These are phyloP conservation scores for Pseudomyrmex dendroicus DNA, from an alignment of 1,140 invertebrate species.

Conservation along the genomic window DNA sequence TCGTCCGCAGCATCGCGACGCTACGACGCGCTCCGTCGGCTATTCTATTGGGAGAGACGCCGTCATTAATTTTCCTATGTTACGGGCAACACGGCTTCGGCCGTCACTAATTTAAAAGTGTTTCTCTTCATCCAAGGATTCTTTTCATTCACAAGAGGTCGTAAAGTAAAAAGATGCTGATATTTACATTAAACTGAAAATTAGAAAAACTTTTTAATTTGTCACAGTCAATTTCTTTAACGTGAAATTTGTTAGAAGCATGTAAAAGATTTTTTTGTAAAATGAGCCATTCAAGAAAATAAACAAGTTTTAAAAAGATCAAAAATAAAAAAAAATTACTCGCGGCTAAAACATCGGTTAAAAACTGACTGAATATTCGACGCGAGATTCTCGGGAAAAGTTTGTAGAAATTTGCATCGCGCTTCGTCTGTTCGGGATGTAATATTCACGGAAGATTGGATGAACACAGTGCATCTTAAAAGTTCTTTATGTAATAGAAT, in stretches of 20 bases:
- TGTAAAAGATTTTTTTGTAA: not conserved
- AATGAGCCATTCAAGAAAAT: too few relatives aligned
- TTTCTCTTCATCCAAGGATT: not conserved
- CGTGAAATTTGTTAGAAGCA: not conserved
- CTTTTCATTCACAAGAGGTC: too few relatives aligned
- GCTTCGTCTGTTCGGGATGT: not conserved
- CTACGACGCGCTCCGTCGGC: slow-evolving; percentile 47
- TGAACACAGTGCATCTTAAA: slow-evolving; percentile 6
- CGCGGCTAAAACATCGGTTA: not conserved
- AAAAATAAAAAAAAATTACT: too few relatives aligned
- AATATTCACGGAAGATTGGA: slow-evolving; percentile 28
- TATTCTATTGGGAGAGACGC: slow-evolving; percentile 41
- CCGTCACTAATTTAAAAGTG: slow-evolving; percentile 18
- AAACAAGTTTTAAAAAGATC: too few relatives aligned
- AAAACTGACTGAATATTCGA: not conserved
- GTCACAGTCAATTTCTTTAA: not conserved
- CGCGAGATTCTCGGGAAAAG: not conserved
- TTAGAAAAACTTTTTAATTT: not conserved
- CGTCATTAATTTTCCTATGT: slow-evolving; percentile 33
- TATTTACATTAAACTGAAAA: slow-evolving; percentile 8
- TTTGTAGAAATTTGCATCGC: not conserved
- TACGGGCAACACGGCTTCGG: slow-evolving; percentile 4
- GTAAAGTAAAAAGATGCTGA: not conserved
- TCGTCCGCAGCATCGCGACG: slow-evolving; percentile 38
- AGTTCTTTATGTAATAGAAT: not conserved